phyloP scores from a whole-genome alignment of 2,888 invertebrate genomes.

The Tiliacea aurago region DNA sequence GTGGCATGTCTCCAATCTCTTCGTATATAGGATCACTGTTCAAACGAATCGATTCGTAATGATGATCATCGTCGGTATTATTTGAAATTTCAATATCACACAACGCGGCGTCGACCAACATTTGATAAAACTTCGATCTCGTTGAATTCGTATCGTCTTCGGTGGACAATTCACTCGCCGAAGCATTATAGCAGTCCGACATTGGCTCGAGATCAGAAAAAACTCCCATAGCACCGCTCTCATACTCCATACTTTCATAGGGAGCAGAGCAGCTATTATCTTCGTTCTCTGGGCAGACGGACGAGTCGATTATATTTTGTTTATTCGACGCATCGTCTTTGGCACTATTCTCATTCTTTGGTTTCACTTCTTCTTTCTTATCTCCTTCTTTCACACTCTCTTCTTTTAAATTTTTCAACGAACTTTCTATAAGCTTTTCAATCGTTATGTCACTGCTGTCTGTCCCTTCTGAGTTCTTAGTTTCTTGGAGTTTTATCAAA shows the following conservation, averaged over 20 bases:
- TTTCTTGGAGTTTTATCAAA: constrained; percentile 90
- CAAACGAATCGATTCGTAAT: constrained; percentile 93
- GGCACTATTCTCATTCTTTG: constrained; percentile 73
- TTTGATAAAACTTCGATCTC: constrained; percentile 93
- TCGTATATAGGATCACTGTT: constrained; percentile 94
- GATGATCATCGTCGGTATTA: constrained; percentile 92
- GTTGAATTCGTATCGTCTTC: constrained; percentile 92
- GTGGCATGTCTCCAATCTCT: constrained; percentile 94
- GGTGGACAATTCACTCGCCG: constrained; percentile 91
- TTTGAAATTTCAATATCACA: constrained; percentile 92
- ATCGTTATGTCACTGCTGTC: constrained; percentile 85
- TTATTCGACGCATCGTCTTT: constrained; percentile 72
- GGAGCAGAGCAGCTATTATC: constrained; percentile 92
- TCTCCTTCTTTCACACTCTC: constrained; percentile 73
- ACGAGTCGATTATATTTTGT: constrained; percentile 70
- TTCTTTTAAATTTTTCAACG: constrained; percentile 84
- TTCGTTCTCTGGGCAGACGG: constrained; percentile 81
- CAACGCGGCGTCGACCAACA: constrained; percentile 93
- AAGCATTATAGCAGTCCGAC: constrained; percentile 94
- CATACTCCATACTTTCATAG: constrained; percentile 94
- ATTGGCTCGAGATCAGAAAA: constrained; percentile 90
- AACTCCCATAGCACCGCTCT: constrained; percentile 89
- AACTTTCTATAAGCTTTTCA: constrained; percentile 89
- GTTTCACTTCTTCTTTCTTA: constrained; percentile 66
- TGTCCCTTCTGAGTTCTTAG: constrained; percentile 85